A percentile compares a stretch with the other conserved stretches of the same genome.
phyloP scores from a whole-genome alignment of 2,113 vertebrate species.

The Gracilinanus agilis region DNA sequence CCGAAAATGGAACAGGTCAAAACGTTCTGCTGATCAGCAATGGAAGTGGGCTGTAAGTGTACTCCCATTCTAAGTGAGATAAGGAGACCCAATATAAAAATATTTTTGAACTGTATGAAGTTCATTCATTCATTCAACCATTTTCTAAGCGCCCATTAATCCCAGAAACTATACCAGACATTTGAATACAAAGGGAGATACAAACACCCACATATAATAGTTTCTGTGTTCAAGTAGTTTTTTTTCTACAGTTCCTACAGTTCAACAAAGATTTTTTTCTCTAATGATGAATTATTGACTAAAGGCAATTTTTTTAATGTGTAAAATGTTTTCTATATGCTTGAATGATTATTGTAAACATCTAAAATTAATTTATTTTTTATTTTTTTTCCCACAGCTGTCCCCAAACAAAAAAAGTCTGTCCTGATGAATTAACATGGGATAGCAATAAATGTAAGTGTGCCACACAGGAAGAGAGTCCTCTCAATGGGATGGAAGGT shows the following conservation, averaged over 20 bases:
- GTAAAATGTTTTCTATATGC: not conserved
- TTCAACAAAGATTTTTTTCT: not conserved
- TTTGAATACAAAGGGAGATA: not conserved
- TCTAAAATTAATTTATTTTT: slow-evolving; percentile 39
- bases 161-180: not conserved
- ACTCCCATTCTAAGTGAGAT: not conserved
- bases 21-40: not conserved
- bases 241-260: not conserved
- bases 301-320: not conserved
- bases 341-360: slow-evolving; percentile 5
- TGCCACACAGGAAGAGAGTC: slow-evolving; percentile 83
- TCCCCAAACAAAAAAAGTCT: slow-evolving; percentile 84
- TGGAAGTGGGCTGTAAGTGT: not conserved
- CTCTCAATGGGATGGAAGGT: slow-evolving; percentile 83
- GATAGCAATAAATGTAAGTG: slow-evolving; percentile 93
- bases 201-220: not conserved
- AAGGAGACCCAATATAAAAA: not conserved
- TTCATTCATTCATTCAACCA: not conserved
- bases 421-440: slow-evolving; percentile 91
- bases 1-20: not conserved
- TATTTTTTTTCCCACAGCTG: slow-evolving; percentile 81
- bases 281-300: slow-evolving; percentile 13
- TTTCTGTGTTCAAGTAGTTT: not conserved
- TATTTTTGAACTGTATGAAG: not conserved
- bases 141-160: not conserved